Evolutionary conservation across 2,113 vertebrate species (phyloP), one percentile per base, ranked within the genome.

Genomic region (Vicugna pacos): DNA sequence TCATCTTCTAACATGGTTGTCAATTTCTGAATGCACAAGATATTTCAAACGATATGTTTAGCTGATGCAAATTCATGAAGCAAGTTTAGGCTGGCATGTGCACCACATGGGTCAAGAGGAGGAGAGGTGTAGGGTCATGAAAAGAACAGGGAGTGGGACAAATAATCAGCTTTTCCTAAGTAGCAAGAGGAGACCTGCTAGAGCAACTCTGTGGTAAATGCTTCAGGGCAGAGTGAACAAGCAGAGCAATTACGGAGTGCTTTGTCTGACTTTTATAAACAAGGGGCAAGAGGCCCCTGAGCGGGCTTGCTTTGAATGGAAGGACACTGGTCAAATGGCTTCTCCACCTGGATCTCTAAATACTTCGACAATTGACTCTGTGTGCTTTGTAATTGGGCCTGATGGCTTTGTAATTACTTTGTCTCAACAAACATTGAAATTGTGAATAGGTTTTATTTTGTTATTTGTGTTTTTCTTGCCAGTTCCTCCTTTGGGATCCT

Each of bases 371-470:
- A 92, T 94, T 94, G 75, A 92, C 92, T 94, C 79, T 92, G 89
- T 97, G 89, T 96, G 89, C 75, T 97, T 94, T 95, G 96, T 94
- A 97, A 97, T 96, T 95, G 93, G 48, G 50, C 32, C 67, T 92
- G 89, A 96, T 97, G 72, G 91, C 54, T 97, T 69, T 96, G 69
- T 94, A 98, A 98, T 97, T 97, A 94, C 79, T 96, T 80, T 89
- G 86, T 94, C 69, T 96, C 76, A 84, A 87, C 93, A 97, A 98
- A 97, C 89, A 95, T n/a, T 89, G 46, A 95, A 93, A 96, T 95
- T 96, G 92, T 76, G 67, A 97, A 92, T 58, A 92, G 73, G 77
- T 93, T 97, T 93, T 94, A 72, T 89, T 97, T 77, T 93, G 85
- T 89, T 52, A n/a, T 82, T 97, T 87, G 62, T 96, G 77, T 92